Evolutionary conservation across 2,113 vertebrate genomes (phyloP), one percentile per base, ranked within the genome.

Genomic region (Maccullochella peelii): DNA sequence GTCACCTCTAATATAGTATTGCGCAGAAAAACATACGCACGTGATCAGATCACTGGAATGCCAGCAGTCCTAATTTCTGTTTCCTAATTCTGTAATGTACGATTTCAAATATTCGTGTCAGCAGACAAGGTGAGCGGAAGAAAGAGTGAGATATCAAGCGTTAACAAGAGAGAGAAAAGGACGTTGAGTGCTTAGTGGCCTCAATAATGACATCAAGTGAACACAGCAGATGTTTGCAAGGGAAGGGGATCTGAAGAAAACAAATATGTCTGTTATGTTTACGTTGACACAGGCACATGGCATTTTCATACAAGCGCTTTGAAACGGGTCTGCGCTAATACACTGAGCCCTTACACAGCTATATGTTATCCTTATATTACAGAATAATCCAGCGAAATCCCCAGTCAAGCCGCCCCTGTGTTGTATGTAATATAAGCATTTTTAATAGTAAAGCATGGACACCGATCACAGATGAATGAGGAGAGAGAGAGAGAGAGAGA

Each of bases 151-250:
- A 88, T n/a, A n/a, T 89, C 80, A 83, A 79, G 73, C 58, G 7
- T 73, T 25, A 75, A 42, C 6, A 12, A 63, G 65, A 47, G 57
- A 57, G 58, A 63, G 47, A 70, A 77, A 54, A 78, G 65, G 71
- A 81, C 81, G 86, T 69, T 61, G 83, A 77, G 73, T 27, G 67
- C 70, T 88, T 65, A 73, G 84, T 78, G 85, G 87, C 80, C 82
- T 90, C 73, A 57, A 69, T 84, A 84, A 91, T 85, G 84, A 86
- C 79, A 88, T 84, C 77, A 77, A 88, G 79, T 84, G 62, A 92
- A 84, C 82, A 47, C 74, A 88, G 87, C 90, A 94, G 92, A 93
- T 92, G 92, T 93, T 89, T 85, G 91, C 78, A 78, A 68, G 61
- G 36, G 89, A 93, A 88, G 72, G 83, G 86, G 83, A 90, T 89